Evolutionary conservation across 1,140 invertebrate species (phyloP).

Genomic region (Ceratosolen solmsi): DNA sequence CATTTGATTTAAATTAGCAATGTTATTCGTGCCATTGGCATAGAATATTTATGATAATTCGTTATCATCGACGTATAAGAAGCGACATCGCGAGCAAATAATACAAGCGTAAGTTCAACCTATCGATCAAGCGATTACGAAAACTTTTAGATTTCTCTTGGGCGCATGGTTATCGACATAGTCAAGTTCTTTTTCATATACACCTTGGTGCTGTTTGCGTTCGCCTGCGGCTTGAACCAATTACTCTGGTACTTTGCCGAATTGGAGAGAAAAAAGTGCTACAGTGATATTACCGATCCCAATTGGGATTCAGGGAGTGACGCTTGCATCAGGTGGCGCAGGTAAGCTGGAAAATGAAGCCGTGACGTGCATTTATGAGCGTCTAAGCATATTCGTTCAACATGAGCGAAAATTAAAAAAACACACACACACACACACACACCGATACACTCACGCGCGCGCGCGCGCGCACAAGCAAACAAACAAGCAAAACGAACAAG

Average conservation of each 20-base stretch:
- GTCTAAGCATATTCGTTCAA: too few relatives aligned
- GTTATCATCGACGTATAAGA: not conserved
- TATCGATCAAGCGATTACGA: not conserved
- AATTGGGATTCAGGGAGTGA: slow-evolving; percentile 80
- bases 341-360: slow-evolving; percentile 64
- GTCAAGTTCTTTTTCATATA: slow-evolving; percentile 92
- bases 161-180: slow-evolving; percentile 90
- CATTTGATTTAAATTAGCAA: too few relatives aligned
- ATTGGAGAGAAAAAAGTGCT: slow-evolving; percentile 85
- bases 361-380: not conserved
- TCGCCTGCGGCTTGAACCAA: slow-evolving; percentile 90
- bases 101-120: not conserved
- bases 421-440: too few relatives aligned
- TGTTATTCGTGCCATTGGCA: too few relatives aligned
- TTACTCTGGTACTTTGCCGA: slow-evolving; percentile 93
- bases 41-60: too few relatives aligned
- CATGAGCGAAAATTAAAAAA: too few relatives aligned
- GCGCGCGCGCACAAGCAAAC: too few relatives aligned
- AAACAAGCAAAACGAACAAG: too few relatives aligned
- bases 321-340: slow-evolving; percentile 85
- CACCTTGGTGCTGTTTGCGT: slow-evolving; percentile 86
- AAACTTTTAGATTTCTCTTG: slow-evolving; percentile 82
- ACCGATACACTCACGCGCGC: too few relatives aligned
- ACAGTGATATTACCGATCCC: slow-evolving; percentile 74
- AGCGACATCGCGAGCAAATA: not conserved